A percentile compares a stretch with the other conserved stretches of the same genome.
phyloP scores from a whole-genome alignment of 1,140 invertebrate species.

The Drosophila nikananu region DNA sequence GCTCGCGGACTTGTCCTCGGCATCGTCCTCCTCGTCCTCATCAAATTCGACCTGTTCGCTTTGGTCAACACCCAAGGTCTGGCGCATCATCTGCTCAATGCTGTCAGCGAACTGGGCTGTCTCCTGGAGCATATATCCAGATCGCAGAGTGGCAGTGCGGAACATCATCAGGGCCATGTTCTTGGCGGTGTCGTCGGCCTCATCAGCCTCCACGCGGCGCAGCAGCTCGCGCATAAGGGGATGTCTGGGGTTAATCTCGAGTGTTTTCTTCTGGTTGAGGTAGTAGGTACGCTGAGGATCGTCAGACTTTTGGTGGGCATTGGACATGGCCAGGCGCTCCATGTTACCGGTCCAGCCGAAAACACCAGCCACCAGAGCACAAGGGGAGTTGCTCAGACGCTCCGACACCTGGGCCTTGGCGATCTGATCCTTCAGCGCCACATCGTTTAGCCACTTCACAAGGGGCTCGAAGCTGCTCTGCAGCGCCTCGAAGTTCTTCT shows the following conservation, averaged over 20 bases:
- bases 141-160: conserved; percentile 95
- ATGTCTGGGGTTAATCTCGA: conserved; percentile 99
- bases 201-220: conserved; percentile 92
- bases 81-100: conserved; percentile 94
- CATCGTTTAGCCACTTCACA: conserved; percentile 95
- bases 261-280: conserved; percentile 97
- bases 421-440: conserved; percentile 94
- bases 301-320: conserved; percentile 98
- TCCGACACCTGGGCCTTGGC: conserved; percentile 95
- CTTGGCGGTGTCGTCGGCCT: conserved; percentile 92
- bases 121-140: conserved; percentile 95
- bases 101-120: conserved; percentile 94
- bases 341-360: conserved; percentile 99
- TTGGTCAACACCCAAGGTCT: conserved; percentile 92
- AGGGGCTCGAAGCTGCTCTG: conserved; percentile 95
- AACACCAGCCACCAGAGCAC: conserved; percentile 97
- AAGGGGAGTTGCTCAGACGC: conserved; percentile 96
- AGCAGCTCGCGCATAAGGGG: conserved; percentile 97
- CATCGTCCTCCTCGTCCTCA: conserved; percentile 86
- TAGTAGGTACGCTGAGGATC: conserved; percentile 97
- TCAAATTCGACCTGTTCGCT: conserved; percentile 89
- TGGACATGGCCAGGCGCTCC: conserved; percentile 97
- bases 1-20: conserved; percentile 55
- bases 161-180: conserved; percentile 97
- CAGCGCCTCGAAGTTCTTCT: conserved; percentile 92